Conservation (phyloP, 1,140 invertebrate species). For the Atta texana region DNA sequence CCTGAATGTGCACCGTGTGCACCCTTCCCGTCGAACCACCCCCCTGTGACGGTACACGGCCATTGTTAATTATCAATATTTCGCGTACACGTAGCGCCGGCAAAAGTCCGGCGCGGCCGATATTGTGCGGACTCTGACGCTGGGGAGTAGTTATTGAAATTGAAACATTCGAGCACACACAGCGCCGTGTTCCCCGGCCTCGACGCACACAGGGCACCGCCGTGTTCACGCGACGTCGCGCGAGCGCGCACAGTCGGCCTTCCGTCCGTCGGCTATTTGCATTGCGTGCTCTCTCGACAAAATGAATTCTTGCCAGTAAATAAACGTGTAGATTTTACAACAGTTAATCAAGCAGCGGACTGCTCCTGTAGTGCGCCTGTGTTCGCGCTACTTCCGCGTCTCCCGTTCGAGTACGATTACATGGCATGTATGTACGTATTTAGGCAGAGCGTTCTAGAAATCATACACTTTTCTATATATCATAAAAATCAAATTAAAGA, state of each 20-base stretch:
- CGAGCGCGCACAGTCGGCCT: constrained; percentile 57
- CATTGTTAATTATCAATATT: constrained; percentile 87
- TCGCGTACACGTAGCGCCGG: constrained; percentile 78
- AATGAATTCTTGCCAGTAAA: constrained; percentile 78
- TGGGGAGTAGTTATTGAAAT: constrained; percentile 87
- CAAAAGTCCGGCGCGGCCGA: constrained; percentile 80
- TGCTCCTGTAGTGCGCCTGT: constrained; percentile 49
- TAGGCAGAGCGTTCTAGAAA: constrained; percentile 33
- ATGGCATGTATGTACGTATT: constrained; percentile 26
- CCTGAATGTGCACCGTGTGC: constrained; percentile 66
- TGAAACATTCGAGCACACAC: constrained; percentile 84
- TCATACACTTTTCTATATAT: neutral
- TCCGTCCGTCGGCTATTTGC: constrained; percentile 74
- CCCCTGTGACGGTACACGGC: constrained; percentile 77
- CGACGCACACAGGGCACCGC: constrained; percentile 58
- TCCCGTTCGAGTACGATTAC: constrained; percentile 54
- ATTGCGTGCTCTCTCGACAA: constrained; percentile 70
- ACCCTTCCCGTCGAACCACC: constrained; percentile 71
- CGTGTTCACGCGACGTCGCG: constrained; percentile 69
- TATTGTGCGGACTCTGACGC: constrained; percentile 79
- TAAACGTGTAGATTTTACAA: constrained; percentile 79
- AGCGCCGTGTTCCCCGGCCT: constrained; percentile 69
- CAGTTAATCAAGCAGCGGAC: constrained; percentile 81
- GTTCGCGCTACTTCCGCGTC: constrained; percentile 54
- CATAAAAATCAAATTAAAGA: neutral